phyloP scores from a whole-genome alignment of 2,888 invertebrate genomes.

The Abscondita cerata region DNA sequence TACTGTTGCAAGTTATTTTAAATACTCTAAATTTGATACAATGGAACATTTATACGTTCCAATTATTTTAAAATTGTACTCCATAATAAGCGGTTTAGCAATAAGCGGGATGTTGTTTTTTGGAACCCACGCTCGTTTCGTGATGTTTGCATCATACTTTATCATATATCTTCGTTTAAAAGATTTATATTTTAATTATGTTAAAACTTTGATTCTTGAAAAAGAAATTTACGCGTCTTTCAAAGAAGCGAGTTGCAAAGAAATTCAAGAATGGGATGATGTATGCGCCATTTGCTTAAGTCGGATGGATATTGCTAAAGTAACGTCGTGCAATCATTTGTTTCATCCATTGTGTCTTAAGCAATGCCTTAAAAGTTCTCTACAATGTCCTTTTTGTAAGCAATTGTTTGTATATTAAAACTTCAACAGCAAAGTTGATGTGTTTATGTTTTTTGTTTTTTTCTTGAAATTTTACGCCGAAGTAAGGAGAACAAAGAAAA shows the following conservation, averaged over 20 bases:
- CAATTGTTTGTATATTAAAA: slow-evolving; percentile 48
- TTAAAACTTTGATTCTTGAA: slow-evolving; percentile 49
- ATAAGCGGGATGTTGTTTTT: slow-evolving; percentile 39
- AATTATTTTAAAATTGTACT: slow-evolving; percentile 66
- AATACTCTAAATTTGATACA: slow-evolving; percentile 69
- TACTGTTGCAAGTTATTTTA: slow-evolving; percentile 62
- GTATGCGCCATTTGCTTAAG: slow-evolving; percentile 81
- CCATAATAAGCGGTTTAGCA: slow-evolving; percentile 55
- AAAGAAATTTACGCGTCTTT: slow-evolving; percentile 51
- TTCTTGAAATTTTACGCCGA: too few relatives aligned
- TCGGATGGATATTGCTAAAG: slow-evolving; percentile 72
- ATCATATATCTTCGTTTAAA: slow-evolving; percentile 53
- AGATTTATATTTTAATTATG: slow-evolving; percentile 52
- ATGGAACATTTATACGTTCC: slow-evolving; percentile 75
- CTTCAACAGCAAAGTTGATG: too few relatives aligned
- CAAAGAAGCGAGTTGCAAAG: slow-evolving; percentile 67
- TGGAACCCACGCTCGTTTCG: slow-evolving; percentile 43
- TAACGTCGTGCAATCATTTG: slow-evolving; percentile 80
- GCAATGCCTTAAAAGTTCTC: slow-evolving; percentile 71
- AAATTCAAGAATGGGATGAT: slow-evolving; percentile 73
- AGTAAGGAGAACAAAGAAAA: too few relatives aligned
- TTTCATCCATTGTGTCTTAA: slow-evolving; percentile 81
- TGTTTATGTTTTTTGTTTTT: too few relatives aligned
- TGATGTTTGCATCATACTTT: slow-evolving; percentile 51
- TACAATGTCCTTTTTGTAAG: slow-evolving; percentile 79